A percentile compares a stretch with the other conserved stretches of the same genome.
phyloP scores from a whole-genome alignment of 2,113 vertebrate species.

The Arvicanthis niloticus region DNA sequence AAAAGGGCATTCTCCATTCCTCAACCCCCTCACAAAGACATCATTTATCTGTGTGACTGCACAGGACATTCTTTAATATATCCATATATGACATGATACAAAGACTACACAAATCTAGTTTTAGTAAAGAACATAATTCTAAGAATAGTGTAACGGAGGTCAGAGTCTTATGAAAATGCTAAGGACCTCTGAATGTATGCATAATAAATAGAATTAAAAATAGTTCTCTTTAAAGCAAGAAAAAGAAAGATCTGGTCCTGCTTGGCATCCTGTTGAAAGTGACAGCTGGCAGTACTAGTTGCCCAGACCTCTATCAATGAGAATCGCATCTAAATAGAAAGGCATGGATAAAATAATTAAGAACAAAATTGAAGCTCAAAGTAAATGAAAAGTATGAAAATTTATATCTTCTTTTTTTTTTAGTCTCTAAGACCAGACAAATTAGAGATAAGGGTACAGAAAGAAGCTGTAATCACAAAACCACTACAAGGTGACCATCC shows the following conservation, averaged over 20 bases:
- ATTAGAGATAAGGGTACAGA: not conserved
- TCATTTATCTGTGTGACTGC: constrained; percentile 14
- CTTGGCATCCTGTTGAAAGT: constrained; percentile 50
- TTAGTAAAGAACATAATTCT: constrained; percentile 15
- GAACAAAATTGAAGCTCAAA: constrained; percentile 55
- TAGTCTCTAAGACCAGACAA: constrained; percentile 19
- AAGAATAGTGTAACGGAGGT: constrained; percentile 18
- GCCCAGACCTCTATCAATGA: constrained; percentile 27
- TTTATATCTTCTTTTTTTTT: not conserved
- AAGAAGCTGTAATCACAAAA: constrained; percentile 26
- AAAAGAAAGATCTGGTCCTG: constrained; percentile 27
- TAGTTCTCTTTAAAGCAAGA: constrained; percentile 46
- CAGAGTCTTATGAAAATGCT: constrained; percentile 17
- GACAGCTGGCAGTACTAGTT: constrained; percentile 33
- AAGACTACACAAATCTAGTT: constrained; percentile 32
- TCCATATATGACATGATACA: not conserved
- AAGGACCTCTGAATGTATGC: constrained; percentile 13
- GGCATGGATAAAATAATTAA: not conserved
- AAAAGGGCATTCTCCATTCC: not conserved
- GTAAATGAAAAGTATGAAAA: constrained; percentile 28
- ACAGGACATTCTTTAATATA: constrained; percentile 37
- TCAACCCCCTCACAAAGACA: not conserved
- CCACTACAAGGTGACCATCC: not conserved
- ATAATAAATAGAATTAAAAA: constrained; percentile 25
- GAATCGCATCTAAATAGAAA: constrained; percentile 27